Percentiles rank a stretch among this genome's conserved stretches.
Conservation (phyloP, 2,113 vertebrate genomes). For the Oreochromis spilurus region DNA sequence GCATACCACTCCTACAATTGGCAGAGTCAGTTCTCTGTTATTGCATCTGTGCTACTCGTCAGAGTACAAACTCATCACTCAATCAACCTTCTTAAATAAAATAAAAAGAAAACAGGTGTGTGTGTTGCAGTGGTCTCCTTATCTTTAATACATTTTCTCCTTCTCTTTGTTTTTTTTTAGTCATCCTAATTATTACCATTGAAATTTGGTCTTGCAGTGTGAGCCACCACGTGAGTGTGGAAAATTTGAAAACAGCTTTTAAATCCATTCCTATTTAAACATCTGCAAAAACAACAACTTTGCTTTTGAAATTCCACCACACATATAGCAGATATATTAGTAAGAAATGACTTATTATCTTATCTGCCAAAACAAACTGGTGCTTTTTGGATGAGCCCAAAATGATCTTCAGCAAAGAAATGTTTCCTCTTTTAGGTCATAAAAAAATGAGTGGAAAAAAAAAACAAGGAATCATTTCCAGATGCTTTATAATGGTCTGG, state of each 20-base stretch:
- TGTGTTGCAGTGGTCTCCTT: slow-evolving; percentile 59
- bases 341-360: neutral
- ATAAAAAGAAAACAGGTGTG: slow-evolving; percentile 68
- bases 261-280: neutral
- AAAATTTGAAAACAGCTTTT: neutral
- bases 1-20: slow-evolving; percentile 62
- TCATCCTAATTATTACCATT: neutral
- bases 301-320: neutral
- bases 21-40: slow-evolving; percentile 61
- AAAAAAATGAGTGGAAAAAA: neutral
- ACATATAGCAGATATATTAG: neutral
- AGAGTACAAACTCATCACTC: slow-evolving; percentile 67
- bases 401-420: neutral
- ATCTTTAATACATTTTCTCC: neutral
- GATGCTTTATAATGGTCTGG: neutral
- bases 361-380: neutral
- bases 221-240: neutral
- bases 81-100: slow-evolving; percentile 76
- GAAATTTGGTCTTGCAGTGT: neutral
- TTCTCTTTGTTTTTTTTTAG: slow-evolving; percentile 21
- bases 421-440: neutral
- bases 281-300: neutral
- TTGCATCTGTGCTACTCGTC: slow-evolving; percentile 65
- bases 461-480: neutral
- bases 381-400: neutral